A percentile compares a stretch with the other conserved stretches of the same genome.
These are phyloP conservation scores for Apolygus lucorum DNA, from an alignment of 1,140 invertebrate species.

Conservation along the genomic window DNA sequence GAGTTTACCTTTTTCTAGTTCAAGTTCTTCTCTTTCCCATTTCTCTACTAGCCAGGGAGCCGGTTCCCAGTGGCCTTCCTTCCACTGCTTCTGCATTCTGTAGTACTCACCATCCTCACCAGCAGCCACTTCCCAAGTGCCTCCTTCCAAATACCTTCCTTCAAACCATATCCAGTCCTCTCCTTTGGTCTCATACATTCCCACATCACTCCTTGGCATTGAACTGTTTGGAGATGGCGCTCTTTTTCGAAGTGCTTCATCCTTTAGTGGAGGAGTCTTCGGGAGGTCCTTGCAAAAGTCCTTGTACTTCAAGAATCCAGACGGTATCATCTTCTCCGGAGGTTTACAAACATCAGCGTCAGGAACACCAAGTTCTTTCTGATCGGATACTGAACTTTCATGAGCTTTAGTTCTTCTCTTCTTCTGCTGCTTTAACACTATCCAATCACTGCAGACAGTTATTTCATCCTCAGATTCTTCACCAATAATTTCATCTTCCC, in stretches of 20 bases:
- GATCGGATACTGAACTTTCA: background rate
- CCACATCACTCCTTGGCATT: background rate
- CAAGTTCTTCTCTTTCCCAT: background rate
- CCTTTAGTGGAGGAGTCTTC: background rate
- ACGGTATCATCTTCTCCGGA: background rate
- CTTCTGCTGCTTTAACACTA: background rate
- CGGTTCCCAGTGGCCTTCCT: background rate
- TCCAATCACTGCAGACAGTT: background rate
- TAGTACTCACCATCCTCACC: background rate
- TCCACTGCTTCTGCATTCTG: background rate
- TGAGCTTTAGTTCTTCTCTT: background rate
- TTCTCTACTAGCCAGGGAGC: background rate
- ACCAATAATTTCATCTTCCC: background rate
- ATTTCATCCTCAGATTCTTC: background rate
- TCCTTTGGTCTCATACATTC: background rate
- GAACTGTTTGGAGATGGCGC: background rate
- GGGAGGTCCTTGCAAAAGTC: background rate
- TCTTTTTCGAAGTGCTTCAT: background rate
- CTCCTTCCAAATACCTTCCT: background rate
- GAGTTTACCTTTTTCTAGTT: slow-evolving; percentile 1
- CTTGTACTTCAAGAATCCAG: background rate
- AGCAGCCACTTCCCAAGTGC: background rate
- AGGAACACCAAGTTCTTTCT: background rate
- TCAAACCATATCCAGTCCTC: background rate
- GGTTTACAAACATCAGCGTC: background rate